These are phyloP conservation scores for Calcarius lapponicus DNA, from an alignment of 2,797 vertebrate species.

Conservation along the genomic window DNA sequence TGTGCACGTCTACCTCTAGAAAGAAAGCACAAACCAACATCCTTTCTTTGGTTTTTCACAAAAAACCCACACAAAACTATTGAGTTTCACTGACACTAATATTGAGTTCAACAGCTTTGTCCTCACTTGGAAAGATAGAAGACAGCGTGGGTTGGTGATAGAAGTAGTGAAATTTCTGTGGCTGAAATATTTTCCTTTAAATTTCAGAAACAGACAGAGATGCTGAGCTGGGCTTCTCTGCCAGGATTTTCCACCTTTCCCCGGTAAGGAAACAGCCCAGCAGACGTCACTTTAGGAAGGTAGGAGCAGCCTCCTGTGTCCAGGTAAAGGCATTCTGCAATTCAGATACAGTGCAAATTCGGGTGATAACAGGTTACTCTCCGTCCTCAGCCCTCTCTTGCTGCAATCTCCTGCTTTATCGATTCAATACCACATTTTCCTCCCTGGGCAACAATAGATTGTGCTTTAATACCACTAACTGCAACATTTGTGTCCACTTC, in stretches of 20 bases:
- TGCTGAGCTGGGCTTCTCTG: not conserved
- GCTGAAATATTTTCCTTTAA: not conserved
- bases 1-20: not conserved
- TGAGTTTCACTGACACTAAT: not conserved
- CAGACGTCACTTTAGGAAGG: not conserved
- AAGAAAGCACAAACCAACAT: not conserved
- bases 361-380: not conserved
- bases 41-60: not conserved
- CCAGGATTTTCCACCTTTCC: not conserved
- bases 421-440: not conserved
- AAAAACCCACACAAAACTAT: not conserved
- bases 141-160: not conserved
- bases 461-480: not conserved
- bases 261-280: fast-evolving
- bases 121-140: not conserved
- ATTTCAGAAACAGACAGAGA: not conserved
- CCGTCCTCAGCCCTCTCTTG: not conserved
- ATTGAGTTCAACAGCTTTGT: not conserved
- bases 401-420: not conserved
- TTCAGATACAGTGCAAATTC: not conserved
- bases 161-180: not conserved
- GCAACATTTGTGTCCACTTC: not conserved
- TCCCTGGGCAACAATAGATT: not conserved
- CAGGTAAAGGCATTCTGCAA: not conserved
- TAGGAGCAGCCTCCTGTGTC: not conserved